phyloP scores from a whole-genome alignment of 2,113 vertebrate genomes.

The Prinia subflava region DNA sequence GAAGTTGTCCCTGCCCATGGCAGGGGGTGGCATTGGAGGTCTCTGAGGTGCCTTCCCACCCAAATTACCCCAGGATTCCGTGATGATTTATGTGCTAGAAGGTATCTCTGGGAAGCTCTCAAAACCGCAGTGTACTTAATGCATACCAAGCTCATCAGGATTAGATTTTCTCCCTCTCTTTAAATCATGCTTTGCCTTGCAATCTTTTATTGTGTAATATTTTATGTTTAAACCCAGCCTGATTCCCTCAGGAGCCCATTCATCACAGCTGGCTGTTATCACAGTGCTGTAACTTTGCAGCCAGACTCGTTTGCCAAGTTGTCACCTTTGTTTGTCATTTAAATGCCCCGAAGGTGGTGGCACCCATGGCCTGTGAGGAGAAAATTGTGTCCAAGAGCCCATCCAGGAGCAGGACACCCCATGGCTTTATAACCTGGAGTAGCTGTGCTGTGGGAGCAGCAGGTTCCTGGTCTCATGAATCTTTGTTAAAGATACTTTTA shows the following conservation, averaged over 20 bases:
- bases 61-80: accelerated
- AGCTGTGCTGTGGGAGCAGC: neutral
- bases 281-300: neutral
- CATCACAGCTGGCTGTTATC: neutral
- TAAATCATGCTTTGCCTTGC: neutral
- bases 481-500: neutral
- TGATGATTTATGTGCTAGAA: neutral
- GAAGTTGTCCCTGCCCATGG: neutral
- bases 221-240: neutral
- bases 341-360: neutral
- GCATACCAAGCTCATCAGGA: neutral
- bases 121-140: neutral
- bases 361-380: neutral
- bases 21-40: neutral
- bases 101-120: neutral
- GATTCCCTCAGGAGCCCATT: neutral
- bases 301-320: neutral
- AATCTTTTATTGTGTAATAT: neutral
- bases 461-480: neutral
- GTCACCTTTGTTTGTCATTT: neutral
- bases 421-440: neutral
- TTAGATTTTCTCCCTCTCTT: neutral
- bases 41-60: neutral
- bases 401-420: neutral
- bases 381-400: neutral